These are phyloP conservation scores for Parazoanthus darwini DNA, from an alignment of 92 coral and sea anemone genomes.

Conservation along the genomic window DNA sequence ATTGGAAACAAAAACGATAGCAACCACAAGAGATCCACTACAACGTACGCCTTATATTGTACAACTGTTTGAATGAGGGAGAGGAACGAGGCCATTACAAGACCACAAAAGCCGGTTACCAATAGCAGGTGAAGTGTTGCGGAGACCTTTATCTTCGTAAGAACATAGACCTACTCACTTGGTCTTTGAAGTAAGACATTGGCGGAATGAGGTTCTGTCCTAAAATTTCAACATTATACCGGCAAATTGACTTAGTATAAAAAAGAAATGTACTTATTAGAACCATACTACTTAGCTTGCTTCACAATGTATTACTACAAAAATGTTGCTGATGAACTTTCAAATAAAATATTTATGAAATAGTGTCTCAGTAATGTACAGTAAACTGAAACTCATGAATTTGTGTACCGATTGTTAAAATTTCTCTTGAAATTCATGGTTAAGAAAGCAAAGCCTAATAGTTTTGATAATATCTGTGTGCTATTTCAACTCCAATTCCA, in stretches of 20 bases:
- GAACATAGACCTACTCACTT: no score
- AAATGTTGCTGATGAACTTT: not conserved
- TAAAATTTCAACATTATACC: no score
- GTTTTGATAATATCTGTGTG: not conserved
- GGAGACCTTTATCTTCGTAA: not conserved
- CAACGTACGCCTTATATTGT: slow-evolving; percentile 67
- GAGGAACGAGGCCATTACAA: not conserved
- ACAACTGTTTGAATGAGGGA: slow-evolving; percentile 68
- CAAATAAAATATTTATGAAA: no score
- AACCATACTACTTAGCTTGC: not conserved
- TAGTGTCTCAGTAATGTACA: not conserved
- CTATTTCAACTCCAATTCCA: not conserved
- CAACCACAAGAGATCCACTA: not conserved
- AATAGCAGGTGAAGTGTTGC: not conserved
- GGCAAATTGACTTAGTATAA: not conserved
- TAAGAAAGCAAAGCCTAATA: no score
- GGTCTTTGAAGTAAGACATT: not conserved
- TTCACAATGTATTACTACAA: not conserved
- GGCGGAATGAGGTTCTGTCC: not conserved
- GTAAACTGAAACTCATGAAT: not conserved
- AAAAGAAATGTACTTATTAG: no score
- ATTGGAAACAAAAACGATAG: not conserved
- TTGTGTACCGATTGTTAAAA: no score
- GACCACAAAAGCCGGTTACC: not conserved
- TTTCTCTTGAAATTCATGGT: no score